Percentiles rank a stretch among this genome's conserved stretches.
phyloP scores from a whole-genome alignment of 2,797 vertebrate genomes.

The Sparus aurata region DNA sequence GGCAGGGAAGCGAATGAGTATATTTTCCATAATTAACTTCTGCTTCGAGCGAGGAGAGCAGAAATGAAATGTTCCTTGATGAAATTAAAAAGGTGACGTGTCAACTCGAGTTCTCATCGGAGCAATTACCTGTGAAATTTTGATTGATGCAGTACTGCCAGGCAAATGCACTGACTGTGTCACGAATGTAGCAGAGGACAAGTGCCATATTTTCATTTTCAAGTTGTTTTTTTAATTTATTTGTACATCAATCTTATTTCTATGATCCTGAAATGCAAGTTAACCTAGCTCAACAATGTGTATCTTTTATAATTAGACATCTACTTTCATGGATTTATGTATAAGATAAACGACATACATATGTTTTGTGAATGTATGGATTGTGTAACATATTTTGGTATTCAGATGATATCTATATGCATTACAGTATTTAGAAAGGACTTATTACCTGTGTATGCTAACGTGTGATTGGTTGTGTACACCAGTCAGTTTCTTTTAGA shows the following conservation, averaged over 20 bases:
- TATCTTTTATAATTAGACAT: conserved; percentile 75
- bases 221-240: conserved; percentile 36
- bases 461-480: conserved; percentile 56
- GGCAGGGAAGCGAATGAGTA: background rate
- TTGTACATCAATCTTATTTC: conserved; percentile 72
- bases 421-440: conserved; percentile 61
- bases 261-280: conserved; percentile 71
- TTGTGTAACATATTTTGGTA: conserved; percentile 74
- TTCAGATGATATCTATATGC: conserved; percentile 59
- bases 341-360: conserved; percentile 48
- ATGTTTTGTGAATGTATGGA: conserved; percentile 76
- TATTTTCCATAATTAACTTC: conserved; percentile 15
- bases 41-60: background rate
- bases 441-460: conserved; percentile 57
- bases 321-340: conserved; percentile 52
- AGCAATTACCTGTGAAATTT: conserved; percentile 37
- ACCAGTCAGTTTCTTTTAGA: conserved; percentile 56
- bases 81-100: background rate
- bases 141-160: conserved; percentile 52
- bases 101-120: conserved; percentile 1
- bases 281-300: conserved; percentile 48
- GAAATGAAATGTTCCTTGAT: background rate
- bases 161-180: conserved; percentile 52
- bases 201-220: conserved; percentile 78
- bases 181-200: conserved; percentile 76